A percentile compares a stretch with the other conserved stretches of the same genome.
These are phyloP conservation scores for Ganaspis sp. DNA, from an alignment of 1,140 invertebrate species.

Conservation along the genomic window DNA sequence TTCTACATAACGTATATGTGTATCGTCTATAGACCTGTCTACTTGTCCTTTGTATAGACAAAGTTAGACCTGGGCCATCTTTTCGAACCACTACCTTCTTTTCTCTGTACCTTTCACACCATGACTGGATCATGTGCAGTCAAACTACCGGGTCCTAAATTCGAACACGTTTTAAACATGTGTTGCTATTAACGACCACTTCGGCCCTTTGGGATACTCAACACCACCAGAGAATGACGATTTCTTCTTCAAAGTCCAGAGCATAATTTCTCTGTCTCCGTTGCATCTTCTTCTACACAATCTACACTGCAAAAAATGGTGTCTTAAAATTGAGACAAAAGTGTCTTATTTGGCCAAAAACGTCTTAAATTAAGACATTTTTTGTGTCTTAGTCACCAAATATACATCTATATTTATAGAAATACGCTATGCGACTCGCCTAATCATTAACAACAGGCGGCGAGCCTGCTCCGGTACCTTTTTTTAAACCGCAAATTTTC, in stretches of 20 bases:
- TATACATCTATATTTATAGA: slow-evolving; percentile 59
- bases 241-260: slow-evolving; percentile 31
- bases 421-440: slow-evolving; percentile 43
- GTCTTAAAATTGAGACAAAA: too few relatives aligned
- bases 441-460: slow-evolving; percentile 49
- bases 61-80: too few relatives aligned
- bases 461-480: slow-evolving; percentile 52
- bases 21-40: too few relatives aligned
- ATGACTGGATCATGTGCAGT: slow-evolving; percentile 20
- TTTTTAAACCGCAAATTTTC: slow-evolving; percentile 46
- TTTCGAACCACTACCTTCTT: too few relatives aligned
- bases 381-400: too few relatives aligned
- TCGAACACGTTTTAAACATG: slow-evolving; percentile 63
- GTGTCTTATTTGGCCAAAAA: too few relatives aligned
- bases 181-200: slow-evolving; percentile 62
- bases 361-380: too few relatives aligned
- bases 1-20: too few relatives aligned
- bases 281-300: slow-evolving; percentile 35
- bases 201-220: slow-evolving; percentile 50
- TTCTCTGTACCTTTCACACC: slow-evolving; percentile 14
- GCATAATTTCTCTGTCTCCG: slow-evolving; percentile 48
- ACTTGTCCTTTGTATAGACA: too few relatives aligned
- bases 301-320: too few relatives aligned
- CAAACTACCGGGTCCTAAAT: slow-evolving; percentile 33
- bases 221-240: slow-evolving; percentile 48